Conservation (phyloP, 2,888 invertebrate genomes). For the Pseudococcus longispinus region DNA sequence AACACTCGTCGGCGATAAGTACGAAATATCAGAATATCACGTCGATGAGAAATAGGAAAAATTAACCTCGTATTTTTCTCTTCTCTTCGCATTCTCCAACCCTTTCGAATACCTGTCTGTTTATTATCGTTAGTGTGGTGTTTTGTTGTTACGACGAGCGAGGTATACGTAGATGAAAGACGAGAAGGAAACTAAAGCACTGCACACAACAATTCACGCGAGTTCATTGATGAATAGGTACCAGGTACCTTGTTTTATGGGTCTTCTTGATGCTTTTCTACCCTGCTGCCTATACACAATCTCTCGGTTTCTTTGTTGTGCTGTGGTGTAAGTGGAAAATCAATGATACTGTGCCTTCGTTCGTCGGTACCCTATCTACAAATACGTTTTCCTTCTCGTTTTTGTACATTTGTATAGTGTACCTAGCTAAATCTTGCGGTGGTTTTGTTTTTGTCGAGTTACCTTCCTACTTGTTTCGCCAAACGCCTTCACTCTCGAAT, state of each 20-base stretch:
- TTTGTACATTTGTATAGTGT: neutral
- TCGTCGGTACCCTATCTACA: neutral
- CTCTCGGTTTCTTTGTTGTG: conserved; percentile 1
- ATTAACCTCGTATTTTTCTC: too few relatives aligned
- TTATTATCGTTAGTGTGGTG: neutral
- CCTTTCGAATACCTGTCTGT: too few relatives aligned
- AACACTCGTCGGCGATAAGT: too few relatives aligned
- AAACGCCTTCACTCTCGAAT: neutral
- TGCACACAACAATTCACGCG: neutral
- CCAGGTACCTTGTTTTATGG: conserved; percentile 33
- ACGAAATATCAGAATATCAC: too few relatives aligned
- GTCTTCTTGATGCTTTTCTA: neutral
- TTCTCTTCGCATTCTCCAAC: too few relatives aligned
- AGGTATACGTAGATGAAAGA: neutral
- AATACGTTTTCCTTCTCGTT: neutral
- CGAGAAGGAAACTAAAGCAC: neutral
- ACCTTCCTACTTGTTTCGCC: neutral
- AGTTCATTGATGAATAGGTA: conserved; percentile 31
- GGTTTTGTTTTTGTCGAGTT: neutral
- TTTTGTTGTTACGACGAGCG: neutral
- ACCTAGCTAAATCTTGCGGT: neutral
- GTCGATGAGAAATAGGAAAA: too few relatives aligned
- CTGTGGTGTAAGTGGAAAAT: neutral
- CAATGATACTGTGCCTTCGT: neutral
- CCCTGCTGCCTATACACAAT: neutral